A percentile compares a stretch with the other conserved stretches of the same genome.
Evolutionary conservation across 2,113 vertebrate genomes (phyloP).

Genomic region (Tapirus terrestris): DNA sequence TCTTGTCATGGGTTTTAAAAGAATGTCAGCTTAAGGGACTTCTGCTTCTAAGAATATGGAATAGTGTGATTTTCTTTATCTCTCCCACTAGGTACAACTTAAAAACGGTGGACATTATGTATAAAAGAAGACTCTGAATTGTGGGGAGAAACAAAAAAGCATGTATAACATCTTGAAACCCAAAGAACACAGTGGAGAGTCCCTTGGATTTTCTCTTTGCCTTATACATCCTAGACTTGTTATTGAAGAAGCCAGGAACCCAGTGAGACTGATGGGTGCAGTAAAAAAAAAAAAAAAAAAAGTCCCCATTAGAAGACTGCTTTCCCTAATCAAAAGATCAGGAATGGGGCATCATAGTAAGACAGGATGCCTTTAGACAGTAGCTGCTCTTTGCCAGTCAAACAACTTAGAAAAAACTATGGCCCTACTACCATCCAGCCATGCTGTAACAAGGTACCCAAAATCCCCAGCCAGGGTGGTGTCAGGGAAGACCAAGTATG

Average conservation of each 20-base stretch:
- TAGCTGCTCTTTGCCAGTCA: background rate
- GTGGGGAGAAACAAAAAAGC: background rate
- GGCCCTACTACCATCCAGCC: accelerated
- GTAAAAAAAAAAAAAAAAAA: background rate
- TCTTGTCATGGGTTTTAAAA: background rate
- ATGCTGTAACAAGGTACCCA: background rate
- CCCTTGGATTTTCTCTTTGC: background rate
- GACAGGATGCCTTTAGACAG: background rate
- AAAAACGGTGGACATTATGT: background rate
- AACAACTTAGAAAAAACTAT: background rate
- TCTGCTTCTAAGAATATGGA: background rate
- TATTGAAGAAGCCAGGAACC: background rate
- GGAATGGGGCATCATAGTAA: background rate
- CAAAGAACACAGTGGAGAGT: no score
- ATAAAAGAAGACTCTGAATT: background rate
- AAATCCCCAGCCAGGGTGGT: accelerated
- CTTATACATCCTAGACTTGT: background rate
- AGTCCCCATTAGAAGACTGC: background rate
- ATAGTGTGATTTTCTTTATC: background rate
- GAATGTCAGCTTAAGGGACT: background rate
- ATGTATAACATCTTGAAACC: background rate
- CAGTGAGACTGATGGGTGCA: background rate
- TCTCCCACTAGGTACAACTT: background rate
- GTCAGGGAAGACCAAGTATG: background rate
- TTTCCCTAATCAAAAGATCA: background rate